These are phyloP conservation scores for Sebastes hubbsi DNA, from an alignment of 2,797 vertebrate species.

Conservation along the genomic window DNA sequence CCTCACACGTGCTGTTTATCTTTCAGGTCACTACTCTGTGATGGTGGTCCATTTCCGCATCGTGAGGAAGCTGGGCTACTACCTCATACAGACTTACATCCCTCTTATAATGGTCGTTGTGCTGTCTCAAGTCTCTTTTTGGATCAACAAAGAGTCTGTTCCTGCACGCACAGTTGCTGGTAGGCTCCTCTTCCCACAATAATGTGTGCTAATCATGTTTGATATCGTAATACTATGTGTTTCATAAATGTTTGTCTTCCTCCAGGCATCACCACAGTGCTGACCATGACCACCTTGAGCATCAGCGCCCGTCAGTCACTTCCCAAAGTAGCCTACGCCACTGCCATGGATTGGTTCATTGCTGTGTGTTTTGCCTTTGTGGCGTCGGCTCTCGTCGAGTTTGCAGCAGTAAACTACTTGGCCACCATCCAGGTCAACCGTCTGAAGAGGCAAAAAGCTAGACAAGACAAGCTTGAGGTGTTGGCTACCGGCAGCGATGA, in stretches of 20 bases:
- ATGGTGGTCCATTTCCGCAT: conserved; percentile 84
- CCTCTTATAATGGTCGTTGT: conserved; percentile 87
- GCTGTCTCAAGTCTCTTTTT: conserved; percentile 86
- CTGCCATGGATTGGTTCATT: conserved; percentile 99
- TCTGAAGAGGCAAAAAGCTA: conserved; percentile 80
- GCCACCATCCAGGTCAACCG: conserved; percentile 88
- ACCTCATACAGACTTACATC: conserved; percentile 86
- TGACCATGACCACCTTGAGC: conserved; percentile 99
- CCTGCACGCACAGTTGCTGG: conserved; percentile 85
- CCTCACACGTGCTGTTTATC: conserved; percentile 69
- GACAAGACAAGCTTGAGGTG: conserved; percentile 81
- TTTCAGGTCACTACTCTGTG: conserved; percentile 86
- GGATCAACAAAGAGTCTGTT: conserved; percentile 90
- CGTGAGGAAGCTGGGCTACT: conserved; percentile 87
- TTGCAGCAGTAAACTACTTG: conserved; percentile 97
- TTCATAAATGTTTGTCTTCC: not conserved
- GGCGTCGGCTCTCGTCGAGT: conserved; percentile 96
- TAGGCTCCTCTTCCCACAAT: conserved; percentile 50
- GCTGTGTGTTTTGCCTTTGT: conserved; percentile 98
- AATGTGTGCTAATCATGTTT: not conserved
- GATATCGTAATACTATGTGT: not conserved
- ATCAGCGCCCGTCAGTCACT: conserved; percentile 97
- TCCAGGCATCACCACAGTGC: conserved; percentile 95
- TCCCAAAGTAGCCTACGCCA: conserved; percentile 97
- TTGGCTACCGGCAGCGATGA: conserved; percentile 82